A percentile compares a stretch with the other conserved stretches of the same genome.
phyloP scores from a whole-genome alignment of 2,888 invertebrate species.

The Cheilosia impressa region DNA sequence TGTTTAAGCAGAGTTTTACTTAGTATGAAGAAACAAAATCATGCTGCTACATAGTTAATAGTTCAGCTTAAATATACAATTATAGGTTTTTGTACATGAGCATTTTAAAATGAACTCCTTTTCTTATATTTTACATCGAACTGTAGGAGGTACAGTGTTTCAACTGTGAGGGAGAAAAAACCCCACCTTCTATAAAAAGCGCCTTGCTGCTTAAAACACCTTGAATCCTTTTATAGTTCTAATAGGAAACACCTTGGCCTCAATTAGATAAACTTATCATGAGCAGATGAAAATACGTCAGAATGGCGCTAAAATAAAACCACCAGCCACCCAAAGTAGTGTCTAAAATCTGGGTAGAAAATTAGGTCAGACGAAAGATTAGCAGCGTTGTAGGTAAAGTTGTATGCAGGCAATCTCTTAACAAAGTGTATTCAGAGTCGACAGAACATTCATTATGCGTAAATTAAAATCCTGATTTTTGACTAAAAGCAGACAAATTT shows the following conservation, averaged over 20 bases:
- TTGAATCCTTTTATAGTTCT: slow-evolving; percentile 12
- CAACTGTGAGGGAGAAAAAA: no score
- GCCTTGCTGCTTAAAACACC: not conserved
- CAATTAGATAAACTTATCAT: slow-evolving; percentile 4
- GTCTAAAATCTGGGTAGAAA: slow-evolving; percentile 34
- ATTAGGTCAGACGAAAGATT: slow-evolving; percentile 58
- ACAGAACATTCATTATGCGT: not conserved
- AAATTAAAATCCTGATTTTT: slow-evolving; percentile 1
- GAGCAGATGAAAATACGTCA: not conserved
- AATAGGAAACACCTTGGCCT: slow-evolving; percentile 18
- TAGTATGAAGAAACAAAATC: no score
- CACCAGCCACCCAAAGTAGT: slow-evolving; percentile 7
- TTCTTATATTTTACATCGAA: no score
- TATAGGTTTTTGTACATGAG: no score
- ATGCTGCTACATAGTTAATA: no score
- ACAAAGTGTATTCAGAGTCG: not conserved
- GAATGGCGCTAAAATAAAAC: slow-evolving; percentile 30
- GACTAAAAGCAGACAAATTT: not conserved
- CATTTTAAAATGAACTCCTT: no score
- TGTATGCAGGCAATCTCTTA: not conserved
- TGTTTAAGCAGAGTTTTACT: no score
- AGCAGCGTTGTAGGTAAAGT: slow-evolving; percentile 26
- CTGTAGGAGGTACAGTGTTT: no score
- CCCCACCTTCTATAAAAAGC: not conserved
- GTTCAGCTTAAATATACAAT: no score